Evolutionary conservation across 2,888 invertebrate species (phyloP).

Genomic region (Spicauda simplicius): DNA sequence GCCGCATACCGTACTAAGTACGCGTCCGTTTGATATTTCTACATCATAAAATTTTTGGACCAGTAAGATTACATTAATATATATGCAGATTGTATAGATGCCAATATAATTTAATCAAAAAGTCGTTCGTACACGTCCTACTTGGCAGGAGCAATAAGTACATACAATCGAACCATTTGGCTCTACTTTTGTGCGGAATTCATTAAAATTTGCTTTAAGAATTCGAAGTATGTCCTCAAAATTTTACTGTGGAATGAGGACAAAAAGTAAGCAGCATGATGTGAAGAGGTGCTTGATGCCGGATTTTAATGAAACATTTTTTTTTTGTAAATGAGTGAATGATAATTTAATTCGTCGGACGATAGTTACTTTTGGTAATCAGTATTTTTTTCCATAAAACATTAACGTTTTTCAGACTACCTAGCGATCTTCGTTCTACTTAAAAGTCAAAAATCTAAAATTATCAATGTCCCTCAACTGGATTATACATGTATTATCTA

Average conservation of each 20-base stretch:
- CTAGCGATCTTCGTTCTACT: too few relatives aligned
- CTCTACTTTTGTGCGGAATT: slow-evolving; percentile 17
- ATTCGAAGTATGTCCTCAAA: slow-evolving; percentile 20
- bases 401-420: too few relatives aligned
- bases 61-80: too few relatives aligned
- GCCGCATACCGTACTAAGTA: too few relatives aligned
- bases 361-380: too few relatives aligned
- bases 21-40: too few relatives aligned
- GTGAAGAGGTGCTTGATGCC: slow-evolving; percentile 25
- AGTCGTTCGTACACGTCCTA: slow-evolving; percentile 13
- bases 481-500: too few relatives aligned
- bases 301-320: not conserved
- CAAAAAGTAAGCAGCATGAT: slow-evolving; percentile 4
- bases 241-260: slow-evolving; percentile 10
- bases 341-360: too few relatives aligned
- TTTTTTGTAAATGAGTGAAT: not conserved
- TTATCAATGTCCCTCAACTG: too few relatives aligned
- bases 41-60: too few relatives aligned
- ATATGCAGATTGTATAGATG: not conserved
- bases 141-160: slow-evolving; percentile 29
- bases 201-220: slow-evolving; percentile 30
- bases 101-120: slow-evolving; percentile 14
- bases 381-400: too few relatives aligned
- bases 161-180: slow-evolving; percentile 26
- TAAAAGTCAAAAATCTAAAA: too few relatives aligned